Conservation (phyloP, 2,113 vertebrate genomes). For the Bucco capensis region DNA sequence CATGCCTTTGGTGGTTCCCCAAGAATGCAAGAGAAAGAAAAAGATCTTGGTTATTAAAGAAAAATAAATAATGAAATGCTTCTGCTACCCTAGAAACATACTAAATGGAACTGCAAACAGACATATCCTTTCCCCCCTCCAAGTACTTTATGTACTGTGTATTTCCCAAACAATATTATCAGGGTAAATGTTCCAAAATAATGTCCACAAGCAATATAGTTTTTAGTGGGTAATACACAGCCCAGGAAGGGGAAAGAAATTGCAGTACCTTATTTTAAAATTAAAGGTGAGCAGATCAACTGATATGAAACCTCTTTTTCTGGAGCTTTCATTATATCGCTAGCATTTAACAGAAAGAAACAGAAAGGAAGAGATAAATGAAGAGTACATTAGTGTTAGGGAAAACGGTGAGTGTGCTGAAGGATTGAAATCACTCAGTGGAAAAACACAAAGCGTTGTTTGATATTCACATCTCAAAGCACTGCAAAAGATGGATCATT, state of each 20-base stretch:
- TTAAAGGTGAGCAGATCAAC: constrained; percentile 27
- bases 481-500: not conserved
- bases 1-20: not conserved
- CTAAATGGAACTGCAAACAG: not conserved
- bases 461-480: not conserved
- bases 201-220: not conserved
- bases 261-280: constrained; percentile 9
- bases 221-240: not conserved
- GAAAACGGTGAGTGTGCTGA: not conserved
- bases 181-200: constrained; percentile 12
- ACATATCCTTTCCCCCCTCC: not conserved
- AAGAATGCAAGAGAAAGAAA: not conserved
- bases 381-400: not conserved
- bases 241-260: not conserved
- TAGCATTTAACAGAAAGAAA: not conserved
- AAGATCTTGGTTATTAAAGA: not conserved
- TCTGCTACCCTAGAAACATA: not conserved
- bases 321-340: not conserved
- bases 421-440: not conserved
- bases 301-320: constrained; percentile 5
- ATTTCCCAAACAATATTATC: constrained; percentile 9
- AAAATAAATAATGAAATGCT: not conserved
- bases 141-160: not conserved
- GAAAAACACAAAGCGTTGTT: not conserved
- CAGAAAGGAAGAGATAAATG: not conserved